phyloP scores from a whole-genome alignment of 2,797 vertebrate genomes.

The Buphagus erythrorhynchus region DNA sequence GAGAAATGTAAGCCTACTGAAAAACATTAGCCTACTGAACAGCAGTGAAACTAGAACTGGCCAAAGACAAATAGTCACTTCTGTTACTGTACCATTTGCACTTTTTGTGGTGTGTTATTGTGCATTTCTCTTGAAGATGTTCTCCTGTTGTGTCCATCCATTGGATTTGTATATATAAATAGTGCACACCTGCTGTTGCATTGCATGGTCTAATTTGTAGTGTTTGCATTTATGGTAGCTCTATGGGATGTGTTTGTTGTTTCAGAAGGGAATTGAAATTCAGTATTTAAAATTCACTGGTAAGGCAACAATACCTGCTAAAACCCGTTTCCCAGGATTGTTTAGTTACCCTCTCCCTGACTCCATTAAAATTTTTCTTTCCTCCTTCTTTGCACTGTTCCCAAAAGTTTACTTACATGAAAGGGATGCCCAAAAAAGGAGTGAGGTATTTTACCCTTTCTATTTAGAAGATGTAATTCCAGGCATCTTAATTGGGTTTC shows the following conservation, averaged over 20 bases:
- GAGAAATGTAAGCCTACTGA: not conserved
- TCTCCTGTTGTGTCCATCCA: not conserved
- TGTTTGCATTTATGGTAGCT: not conserved
- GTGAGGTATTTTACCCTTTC: not conserved
- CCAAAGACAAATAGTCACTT: not conserved
- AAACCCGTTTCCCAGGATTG: not conserved
- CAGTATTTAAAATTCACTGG: not conserved
- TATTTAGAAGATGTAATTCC: not conserved
- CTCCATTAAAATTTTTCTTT: not conserved
- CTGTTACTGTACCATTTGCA: not conserved
- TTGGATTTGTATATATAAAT: not conserved
- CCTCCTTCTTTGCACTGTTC: not conserved
- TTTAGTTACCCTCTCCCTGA: not conserved
- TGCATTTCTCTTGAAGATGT: not conserved
- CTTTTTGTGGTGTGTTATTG: not conserved
- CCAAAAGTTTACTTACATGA: not conserved
- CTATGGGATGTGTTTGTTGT: not conserved
- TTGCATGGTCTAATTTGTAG: not conserved
- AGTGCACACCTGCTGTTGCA: not conserved
- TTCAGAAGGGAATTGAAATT: not conserved
- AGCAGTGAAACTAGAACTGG: not conserved
- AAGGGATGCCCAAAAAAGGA: not conserved
- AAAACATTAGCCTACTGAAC: not conserved
- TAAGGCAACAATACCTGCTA: not conserved
- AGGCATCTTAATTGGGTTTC: not conserved